Evolutionary conservation across 2,113 vertebrate species (phyloP).

Genomic region (Bothrops jararaca): DNA sequence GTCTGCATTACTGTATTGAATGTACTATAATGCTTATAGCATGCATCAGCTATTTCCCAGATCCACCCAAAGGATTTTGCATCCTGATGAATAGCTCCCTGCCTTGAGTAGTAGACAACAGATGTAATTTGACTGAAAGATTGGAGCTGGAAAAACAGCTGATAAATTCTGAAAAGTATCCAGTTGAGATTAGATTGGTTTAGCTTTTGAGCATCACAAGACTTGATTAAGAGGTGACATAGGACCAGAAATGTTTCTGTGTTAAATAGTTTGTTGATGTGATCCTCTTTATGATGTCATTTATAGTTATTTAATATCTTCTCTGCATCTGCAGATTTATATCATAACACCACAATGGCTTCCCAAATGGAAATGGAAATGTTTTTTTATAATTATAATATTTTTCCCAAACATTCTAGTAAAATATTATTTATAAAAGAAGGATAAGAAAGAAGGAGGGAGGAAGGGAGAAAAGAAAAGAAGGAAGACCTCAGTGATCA

Average conservation of each 20-base stretch:
- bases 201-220: slow-evolving; percentile 33
- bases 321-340: too few relatives aligned
- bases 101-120: background rate
- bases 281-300: background rate
- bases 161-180: slow-evolving; percentile 20
- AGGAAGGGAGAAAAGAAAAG: background rate
- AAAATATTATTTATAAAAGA: background rate
- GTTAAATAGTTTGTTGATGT: background rate
- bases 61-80: background rate
- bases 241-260: background rate
- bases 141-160: slow-evolving; percentile 4
- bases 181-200: slow-evolving; percentile 33
- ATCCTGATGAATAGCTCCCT: background rate
- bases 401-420: background rate
- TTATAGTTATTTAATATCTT: background rate
- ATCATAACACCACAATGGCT: background rate
- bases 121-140: background rate
- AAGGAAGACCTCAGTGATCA: background rate
- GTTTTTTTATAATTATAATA: background rate
- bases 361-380: background rate
- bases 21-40: background rate
- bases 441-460: background rate
- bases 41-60: background rate
- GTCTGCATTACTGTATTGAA: background rate
- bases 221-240: slow-evolving; percentile 33